A percentile compares a stretch with the other conserved stretches of the same genome.
These are phyloP conservation scores for Aphidoletes aphidimyza DNA, from an alignment of 2,888 invertebrate genomes.

Conservation along the genomic window DNA sequence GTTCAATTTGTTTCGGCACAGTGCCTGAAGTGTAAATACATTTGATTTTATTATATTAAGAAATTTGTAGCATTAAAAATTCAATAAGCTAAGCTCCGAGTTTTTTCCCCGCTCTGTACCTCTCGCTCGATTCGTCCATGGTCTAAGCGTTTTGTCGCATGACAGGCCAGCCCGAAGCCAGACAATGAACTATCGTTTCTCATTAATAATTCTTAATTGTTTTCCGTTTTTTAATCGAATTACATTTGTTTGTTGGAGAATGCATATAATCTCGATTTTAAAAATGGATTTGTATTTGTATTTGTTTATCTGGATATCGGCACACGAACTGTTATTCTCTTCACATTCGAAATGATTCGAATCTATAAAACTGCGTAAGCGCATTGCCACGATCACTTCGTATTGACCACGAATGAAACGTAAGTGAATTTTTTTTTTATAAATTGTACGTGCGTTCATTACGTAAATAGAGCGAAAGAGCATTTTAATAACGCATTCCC, in stretches of 20 bases:
- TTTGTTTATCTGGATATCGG: neutral
- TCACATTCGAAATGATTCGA: too few relatives aligned
- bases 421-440: neutral
- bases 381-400: too few relatives aligned
- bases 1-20: neutral
- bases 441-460: neutral
- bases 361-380: neutral
- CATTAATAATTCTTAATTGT: constrained; percentile 31
- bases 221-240: neutral
- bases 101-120: neutral
- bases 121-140: neutral
- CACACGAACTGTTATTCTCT: too few relatives aligned
- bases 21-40: neutral
- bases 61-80: neutral
- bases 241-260: neutral
- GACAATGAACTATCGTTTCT: constrained; percentile 11
- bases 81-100: neutral
- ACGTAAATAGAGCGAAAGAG: neutral
- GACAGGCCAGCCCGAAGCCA: neutral
- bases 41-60: neutral
- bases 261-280: neutral
- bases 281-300: neutral
- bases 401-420: neutral
- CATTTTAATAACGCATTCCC: neutral
- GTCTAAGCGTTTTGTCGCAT: neutral